Evolutionary conservation across 2,888 invertebrate species (phyloP).

Genomic region (Eristalis intricaria): DNA sequence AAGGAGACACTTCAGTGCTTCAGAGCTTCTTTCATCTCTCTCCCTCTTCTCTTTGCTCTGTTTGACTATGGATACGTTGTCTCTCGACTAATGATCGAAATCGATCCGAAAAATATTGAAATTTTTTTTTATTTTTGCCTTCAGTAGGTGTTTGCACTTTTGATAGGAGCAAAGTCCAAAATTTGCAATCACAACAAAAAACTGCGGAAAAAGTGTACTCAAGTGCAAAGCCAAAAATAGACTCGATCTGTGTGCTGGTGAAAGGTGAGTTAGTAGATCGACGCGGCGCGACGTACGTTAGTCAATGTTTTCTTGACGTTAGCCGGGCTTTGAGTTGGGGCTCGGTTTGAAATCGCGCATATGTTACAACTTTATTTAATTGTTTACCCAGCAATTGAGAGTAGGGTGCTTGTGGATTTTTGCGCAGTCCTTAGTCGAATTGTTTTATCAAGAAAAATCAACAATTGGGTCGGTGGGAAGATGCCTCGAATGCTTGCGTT

Average conservation of each 20-base stretch:
- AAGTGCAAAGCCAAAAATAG: constrained; percentile 41
- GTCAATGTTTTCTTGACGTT: constrained; percentile 9
- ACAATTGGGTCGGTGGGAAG: background rate
- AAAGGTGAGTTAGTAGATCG: constrained; percentile 27
- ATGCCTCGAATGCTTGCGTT: background rate
- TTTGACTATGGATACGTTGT: background rate
- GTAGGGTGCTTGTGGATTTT: background rate
- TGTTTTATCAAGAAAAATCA: background rate
- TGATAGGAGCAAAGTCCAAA: constrained; percentile 37
- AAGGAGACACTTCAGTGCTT: constrained; percentile 24
- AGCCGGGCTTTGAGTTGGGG: background rate
- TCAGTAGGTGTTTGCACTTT: constrained; percentile 44
- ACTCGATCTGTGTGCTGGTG: constrained; percentile 17
- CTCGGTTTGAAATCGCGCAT: background rate
- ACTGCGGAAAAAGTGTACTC: constrained; percentile 18
- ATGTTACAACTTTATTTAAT: constrained; percentile 30
- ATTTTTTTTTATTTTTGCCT: constrained; percentile 19
- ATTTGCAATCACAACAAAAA: constrained; percentile 25
- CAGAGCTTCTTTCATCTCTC: background rate
- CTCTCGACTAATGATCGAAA: constrained; percentile 42
- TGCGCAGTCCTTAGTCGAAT: background rate
- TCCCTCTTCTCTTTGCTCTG: background rate
- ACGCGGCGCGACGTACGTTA: background rate
- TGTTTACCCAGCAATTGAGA: constrained; percentile 16
- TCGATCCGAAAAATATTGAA: constrained; percentile 32